These are phyloP conservation scores for Ostrea edulis DNA, from an alignment of 1,140 invertebrate species.

Conservation along the genomic window DNA sequence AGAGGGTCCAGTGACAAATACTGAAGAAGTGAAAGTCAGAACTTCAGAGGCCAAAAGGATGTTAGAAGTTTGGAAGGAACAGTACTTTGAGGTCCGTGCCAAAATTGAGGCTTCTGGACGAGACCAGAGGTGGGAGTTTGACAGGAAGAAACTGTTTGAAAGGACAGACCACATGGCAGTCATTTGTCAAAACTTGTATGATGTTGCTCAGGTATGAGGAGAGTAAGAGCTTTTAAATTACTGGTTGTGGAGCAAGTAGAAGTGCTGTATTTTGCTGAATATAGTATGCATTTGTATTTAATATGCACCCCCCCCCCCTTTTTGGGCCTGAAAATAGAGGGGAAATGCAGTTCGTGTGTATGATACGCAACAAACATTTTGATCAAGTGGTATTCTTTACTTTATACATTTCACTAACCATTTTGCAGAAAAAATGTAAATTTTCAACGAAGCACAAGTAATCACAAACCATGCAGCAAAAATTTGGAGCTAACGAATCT, in stretches of 20 bases:
- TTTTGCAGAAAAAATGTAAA: too few relatives aligned
- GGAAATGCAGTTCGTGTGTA: background rate
- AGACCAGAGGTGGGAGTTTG: conserved; percentile 93
- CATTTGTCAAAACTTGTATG: conserved; percentile 88
- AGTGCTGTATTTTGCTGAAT: background rate
- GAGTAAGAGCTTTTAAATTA: background rate
- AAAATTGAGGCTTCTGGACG: conserved; percentile 91
- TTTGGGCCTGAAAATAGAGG: background rate
- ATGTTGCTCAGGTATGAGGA: conserved; percentile 85
- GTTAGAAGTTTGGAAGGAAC: conserved; percentile 87
- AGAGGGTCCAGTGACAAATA: conserved; percentile 64
- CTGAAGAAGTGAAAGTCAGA: conserved; percentile 79
- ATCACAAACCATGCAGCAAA: too few relatives aligned
- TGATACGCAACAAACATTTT: too few relatives aligned
- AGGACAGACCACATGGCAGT: conserved; percentile 89
- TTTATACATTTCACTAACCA: too few relatives aligned
- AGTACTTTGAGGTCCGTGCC: conserved; percentile 84
- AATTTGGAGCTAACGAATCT: too few relatives aligned
- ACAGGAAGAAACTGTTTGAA: conserved; percentile 88
- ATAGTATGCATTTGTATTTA: background rate
- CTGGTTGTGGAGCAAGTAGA: background rate
- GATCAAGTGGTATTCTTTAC: too few relatives aligned
- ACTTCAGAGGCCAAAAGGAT: conserved; percentile 81
- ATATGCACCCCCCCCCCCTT: background rate
- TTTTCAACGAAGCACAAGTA: too few relatives aligned